Conservation (phyloP, 1,140 invertebrate species). For the Samia ricini region DNA sequence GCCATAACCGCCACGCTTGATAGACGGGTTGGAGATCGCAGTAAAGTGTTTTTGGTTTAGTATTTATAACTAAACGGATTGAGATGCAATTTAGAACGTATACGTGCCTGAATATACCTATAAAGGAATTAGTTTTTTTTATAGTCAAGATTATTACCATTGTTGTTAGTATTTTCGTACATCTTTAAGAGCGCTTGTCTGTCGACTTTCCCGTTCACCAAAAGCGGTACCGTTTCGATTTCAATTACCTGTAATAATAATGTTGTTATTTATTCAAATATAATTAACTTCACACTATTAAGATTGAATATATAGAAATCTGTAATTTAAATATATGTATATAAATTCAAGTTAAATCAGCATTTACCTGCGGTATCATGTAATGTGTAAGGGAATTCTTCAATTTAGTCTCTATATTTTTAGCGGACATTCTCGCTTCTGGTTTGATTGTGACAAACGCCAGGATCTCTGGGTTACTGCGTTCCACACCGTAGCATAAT, state of each 20-base stretch:
- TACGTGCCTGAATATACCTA: no score
- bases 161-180: constrained; percentile 84
- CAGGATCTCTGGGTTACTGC: constrained; percentile 84
- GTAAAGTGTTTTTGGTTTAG: no score
- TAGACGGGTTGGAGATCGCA: no score
- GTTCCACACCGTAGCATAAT: constrained; percentile 87
- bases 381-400: constrained; percentile 83
- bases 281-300: not conserved
- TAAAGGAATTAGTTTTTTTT: no score
- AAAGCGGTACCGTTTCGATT: constrained; percentile 84
- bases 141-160: constrained; percentile 62
- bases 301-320: not conserved
- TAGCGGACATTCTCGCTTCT: constrained; percentile 74
- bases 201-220: constrained; percentile 93
- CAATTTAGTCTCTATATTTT: constrained; percentile 82
- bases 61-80: no score
- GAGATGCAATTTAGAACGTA: no score
- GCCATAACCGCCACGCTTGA: no score
- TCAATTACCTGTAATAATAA: constrained; percentile 79
- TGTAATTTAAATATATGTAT: not conserved
- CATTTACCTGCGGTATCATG: constrained; percentile 85
- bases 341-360: not conserved
- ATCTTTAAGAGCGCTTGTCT: constrained; percentile 85
- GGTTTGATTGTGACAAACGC: constrained; percentile 83
- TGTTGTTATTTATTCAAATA: not conserved